phyloP scores from a whole-genome alignment of 2,888 invertebrate genomes.

The Matsumyia berberina region DNA sequence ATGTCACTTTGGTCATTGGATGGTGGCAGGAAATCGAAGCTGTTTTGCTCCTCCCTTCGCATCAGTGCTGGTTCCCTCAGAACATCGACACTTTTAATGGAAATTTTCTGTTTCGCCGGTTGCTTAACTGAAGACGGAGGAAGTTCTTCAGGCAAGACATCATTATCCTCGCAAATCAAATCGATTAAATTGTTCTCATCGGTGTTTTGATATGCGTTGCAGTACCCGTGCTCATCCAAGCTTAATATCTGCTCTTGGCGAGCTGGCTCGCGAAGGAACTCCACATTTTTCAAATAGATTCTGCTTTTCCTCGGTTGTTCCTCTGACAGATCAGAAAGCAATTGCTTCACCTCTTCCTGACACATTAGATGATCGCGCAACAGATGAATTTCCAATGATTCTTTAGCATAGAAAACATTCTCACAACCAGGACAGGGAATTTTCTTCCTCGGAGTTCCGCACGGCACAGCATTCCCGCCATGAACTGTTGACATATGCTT shows the following conservation, averaged over 20 bases:
- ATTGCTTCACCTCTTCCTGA: slow-evolving; percentile 86
- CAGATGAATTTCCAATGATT: slow-evolving; percentile 87
- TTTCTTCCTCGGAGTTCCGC: slow-evolving; percentile 80
- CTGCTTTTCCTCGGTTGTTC: slow-evolving; percentile 79
- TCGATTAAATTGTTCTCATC: slow-evolving; percentile 70
- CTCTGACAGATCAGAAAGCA: slow-evolving; percentile 82
- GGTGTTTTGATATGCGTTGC: slow-evolving; percentile 41
- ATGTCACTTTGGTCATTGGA: slow-evolving; percentile 35
- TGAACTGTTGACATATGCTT: slow-evolving; percentile 75
- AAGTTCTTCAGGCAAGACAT: slow-evolving; percentile 21
- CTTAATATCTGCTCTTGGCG: slow-evolving; percentile 57
- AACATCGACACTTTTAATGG: slow-evolving; percentile 83
- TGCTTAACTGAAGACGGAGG: slow-evolving; percentile 27
- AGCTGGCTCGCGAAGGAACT: slow-evolving; percentile 82
- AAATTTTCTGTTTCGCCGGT: slow-evolving; percentile 81
- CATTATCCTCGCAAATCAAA: slow-evolving; percentile 61
- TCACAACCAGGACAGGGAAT: slow-evolving; percentile 89
- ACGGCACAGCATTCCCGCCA: slow-evolving; percentile 33
- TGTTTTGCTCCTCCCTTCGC: slow-evolving; percentile 79
- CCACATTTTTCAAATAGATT: slow-evolving; percentile 83
- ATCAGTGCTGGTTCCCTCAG: slow-evolving; percentile 81
- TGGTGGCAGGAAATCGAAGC: slow-evolving; percentile 54
- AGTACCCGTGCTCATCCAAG: slow-evolving; percentile 42
- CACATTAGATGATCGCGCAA: slow-evolving; percentile 89
- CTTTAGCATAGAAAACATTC: slow-evolving; percentile 87